Evolutionary conservation across 2,797 vertebrate species (phyloP).

Genomic region (Garrulus glandarius): DNA sequence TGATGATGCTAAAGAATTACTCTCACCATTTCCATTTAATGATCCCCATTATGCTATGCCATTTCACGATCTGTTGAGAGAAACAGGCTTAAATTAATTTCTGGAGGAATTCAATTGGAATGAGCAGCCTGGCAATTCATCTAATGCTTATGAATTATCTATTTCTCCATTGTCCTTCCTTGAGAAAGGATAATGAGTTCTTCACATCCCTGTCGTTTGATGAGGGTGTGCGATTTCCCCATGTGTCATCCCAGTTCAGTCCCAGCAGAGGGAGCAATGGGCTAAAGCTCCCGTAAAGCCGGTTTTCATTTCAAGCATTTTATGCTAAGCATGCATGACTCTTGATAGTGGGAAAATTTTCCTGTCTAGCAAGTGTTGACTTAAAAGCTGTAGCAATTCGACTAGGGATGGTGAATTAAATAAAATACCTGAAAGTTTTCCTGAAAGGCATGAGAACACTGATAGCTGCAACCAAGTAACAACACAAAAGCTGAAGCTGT

Average conservation of each 20-base stretch:
- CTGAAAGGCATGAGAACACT: background rate
- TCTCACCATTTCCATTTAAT: conserved; percentile 4
- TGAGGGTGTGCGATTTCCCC: background rate
- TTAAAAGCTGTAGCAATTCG: background rate
- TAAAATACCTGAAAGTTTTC: background rate
- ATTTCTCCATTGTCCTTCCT: conserved; percentile 12
- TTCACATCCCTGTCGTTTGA: background rate
- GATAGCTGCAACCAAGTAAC: background rate
- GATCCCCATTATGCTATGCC: background rate
- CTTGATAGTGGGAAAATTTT: background rate
- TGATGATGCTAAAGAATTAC: background rate
- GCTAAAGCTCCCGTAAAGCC: conserved; percentile 23
- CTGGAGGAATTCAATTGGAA: conserved; percentile 30
- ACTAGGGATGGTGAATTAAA: background rate
- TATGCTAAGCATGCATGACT: background rate
- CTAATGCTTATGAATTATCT: background rate
- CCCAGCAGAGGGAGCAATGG: conserved; percentile 69
- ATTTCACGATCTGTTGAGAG: conserved; percentile 42
- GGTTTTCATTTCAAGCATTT: background rate
- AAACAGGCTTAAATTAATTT: conserved; percentile 51
- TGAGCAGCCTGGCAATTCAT: background rate
- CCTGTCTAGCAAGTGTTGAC: background rate
- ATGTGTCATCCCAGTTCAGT: background rate
- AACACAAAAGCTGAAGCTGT: background rate
- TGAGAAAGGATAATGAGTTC: conserved; percentile 9